These are phyloP conservation scores for Bombus fervidus DNA, from an alignment of 1,140 invertebrate species.

Conservation along the genomic window DNA sequence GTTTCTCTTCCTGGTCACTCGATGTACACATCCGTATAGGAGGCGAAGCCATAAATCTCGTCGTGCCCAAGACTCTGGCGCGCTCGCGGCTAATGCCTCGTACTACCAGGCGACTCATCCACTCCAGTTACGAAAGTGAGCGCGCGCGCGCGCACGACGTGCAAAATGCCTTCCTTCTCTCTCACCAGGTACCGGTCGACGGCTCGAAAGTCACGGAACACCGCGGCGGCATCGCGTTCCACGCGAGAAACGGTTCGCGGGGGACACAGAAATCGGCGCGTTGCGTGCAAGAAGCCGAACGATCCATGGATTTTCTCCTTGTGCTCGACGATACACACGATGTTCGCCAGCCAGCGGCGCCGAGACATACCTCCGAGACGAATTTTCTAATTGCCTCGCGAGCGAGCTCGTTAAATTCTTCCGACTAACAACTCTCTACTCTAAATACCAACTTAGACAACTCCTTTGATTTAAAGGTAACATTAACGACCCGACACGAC, in stretches of 20 bases:
- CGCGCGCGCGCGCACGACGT: constrained; percentile 7
- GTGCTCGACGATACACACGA: background rate
- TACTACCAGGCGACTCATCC: constrained; percentile 50
- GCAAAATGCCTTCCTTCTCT: constrained; percentile 6
- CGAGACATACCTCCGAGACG: background rate
- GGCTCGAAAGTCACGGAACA: constrained; percentile 29
- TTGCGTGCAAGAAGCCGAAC: constrained; percentile 21
- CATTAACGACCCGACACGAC: background rate
- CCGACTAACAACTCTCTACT: background rate
- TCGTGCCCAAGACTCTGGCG: constrained; percentile 46
- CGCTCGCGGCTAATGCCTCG: constrained; percentile 32
- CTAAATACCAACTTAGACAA: constrained; percentile 26
- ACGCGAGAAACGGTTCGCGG: constrained; percentile 22
- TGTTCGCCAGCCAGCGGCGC: too few species aligned
- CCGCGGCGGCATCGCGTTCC: constrained; percentile 7
- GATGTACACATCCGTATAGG: constrained; percentile 50
- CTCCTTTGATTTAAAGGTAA: constrained; percentile 17
- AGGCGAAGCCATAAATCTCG: constrained; percentile 66
- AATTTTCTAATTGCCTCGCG: constrained; percentile 2
- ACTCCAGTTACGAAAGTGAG: constrained; percentile 66
- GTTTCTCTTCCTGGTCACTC: constrained; percentile 66
- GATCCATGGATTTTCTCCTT: background rate
- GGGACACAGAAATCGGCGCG: background rate
- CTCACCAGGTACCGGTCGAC: background rate
- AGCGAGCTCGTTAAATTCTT: constrained; percentile 17